Conservation (phyloP, 2,888 invertebrate species). For the Cosmorhoe ocellata region DNA sequence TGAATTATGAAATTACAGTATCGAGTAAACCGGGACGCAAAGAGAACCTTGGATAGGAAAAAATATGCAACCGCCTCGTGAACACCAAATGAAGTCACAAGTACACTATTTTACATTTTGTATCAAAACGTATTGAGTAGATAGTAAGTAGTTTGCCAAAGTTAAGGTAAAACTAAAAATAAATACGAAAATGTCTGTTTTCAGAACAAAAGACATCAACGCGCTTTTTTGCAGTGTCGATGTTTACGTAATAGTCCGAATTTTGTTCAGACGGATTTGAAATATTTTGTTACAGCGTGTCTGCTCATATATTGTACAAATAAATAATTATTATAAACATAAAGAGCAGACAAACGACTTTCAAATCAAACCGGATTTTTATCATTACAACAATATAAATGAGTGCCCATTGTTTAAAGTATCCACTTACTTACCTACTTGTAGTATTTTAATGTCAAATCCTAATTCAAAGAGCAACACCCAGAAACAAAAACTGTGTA, state of each 20-base stretch:
- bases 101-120: too few relatives aligned
- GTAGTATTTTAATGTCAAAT: constrained; percentile 61
- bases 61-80: neutral
- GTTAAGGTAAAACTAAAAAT: too few relatives aligned
- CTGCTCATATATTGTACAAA: neutral
- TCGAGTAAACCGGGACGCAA: constrained; percentile 69
- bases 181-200: too few relatives aligned
- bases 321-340: constrained; percentile 1
- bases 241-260: neutral
- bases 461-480: constrained; percentile 72
- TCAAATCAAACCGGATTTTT: constrained; percentile 40
- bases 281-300: neutral
- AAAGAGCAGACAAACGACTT: constrained; percentile 24
- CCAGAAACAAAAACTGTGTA: constrained; percentile 73
- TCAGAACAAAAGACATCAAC: constrained; percentile 16
- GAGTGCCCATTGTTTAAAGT: constrained; percentile 61
- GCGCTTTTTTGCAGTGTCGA: neutral
- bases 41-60: constrained; percentile 28
- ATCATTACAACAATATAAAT: constrained; percentile 56
- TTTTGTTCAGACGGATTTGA: too few relatives aligned
- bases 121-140: too few relatives aligned
- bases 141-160: too few relatives aligned
- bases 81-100: neutral
- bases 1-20: constrained; percentile 82
- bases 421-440: constrained; percentile 59